Percentiles rank a stretch among this genome's conserved stretches.
Evolutionary conservation across 2,888 invertebrate genomes (phyloP).

Genomic region (Elgonia sp.): DNA sequence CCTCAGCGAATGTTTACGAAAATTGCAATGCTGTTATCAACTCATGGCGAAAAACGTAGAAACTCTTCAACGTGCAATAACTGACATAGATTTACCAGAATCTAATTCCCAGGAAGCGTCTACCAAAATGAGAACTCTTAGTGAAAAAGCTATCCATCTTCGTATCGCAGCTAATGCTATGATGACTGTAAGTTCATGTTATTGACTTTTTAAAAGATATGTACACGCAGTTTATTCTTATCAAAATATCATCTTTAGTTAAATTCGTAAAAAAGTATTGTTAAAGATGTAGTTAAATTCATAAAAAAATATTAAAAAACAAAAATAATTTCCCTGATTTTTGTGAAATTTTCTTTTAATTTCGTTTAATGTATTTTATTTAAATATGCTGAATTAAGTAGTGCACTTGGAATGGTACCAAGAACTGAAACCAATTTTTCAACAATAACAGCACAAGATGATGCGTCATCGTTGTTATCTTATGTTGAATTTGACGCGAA

Average conservation of each 20-base stretch:
- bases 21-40: slow-evolving; percentile 96
- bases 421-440: slow-evolving; percentile 35
- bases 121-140: slow-evolving; percentile 95
- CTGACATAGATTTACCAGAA: slow-evolving; percentile 92
- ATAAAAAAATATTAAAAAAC: too few relatives aligned
- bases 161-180: slow-evolving; percentile 98
- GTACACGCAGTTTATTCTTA: neutral
- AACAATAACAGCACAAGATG: slow-evolving; percentile 5
- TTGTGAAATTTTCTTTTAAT: too few relatives aligned
- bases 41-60: slow-evolving; percentile 95
- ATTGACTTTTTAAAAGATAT: slow-evolving; percentile 2
- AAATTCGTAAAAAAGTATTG: too few relatives aligned
- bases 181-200: slow-evolving; percentile 92
- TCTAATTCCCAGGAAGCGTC: slow-evolving; percentile 89
- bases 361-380: slow-evolving; percentile 23
- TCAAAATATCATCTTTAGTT: too few relatives aligned
- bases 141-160: slow-evolving; percentile 97
- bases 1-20: slow-evolving; percentile 94
- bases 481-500: slow-evolving; percentile 23
- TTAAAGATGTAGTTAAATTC: too few relatives aligned
- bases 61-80: slow-evolving; percentile 93
- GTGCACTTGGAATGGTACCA: slow-evolving; percentile 25
- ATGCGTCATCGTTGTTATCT: slow-evolving; percentile 8
- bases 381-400: slow-evolving; percentile 25
- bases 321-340: neutral